These are phyloP conservation scores for Branchellion lobata DNA, from an alignment of 2,888 invertebrate genomes.

Conservation along the genomic window DNA sequence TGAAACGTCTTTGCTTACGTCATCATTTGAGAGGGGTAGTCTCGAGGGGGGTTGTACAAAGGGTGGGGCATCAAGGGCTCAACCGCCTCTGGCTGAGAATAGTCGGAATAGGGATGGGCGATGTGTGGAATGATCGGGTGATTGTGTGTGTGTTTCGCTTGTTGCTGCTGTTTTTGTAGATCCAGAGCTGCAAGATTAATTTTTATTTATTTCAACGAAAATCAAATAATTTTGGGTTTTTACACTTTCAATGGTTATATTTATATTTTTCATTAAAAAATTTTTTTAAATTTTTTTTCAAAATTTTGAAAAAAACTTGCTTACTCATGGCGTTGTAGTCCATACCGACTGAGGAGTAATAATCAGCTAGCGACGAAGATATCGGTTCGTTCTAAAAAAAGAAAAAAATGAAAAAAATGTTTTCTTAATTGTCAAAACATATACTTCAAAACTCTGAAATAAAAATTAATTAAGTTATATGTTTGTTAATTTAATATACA, in stretches of 20 bases:
- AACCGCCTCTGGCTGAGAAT: not conserved
- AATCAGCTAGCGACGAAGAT: not conserved
- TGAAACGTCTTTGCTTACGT: not conserved
- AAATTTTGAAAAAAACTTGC: too few relatives aligned
- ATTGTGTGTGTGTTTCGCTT: not conserved
- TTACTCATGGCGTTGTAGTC: not conserved
- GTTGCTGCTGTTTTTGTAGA: constrained; percentile 7
- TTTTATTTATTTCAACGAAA: too few relatives aligned
- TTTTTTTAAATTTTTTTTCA: too few relatives aligned
- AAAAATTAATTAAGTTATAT: too few relatives aligned
- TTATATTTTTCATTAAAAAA: too few relatives aligned
- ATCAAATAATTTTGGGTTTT: too few relatives aligned
- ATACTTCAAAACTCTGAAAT: too few relatives aligned
- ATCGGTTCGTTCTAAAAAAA: not conserved
- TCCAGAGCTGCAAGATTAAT: not conserved
- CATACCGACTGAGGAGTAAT: not conserved
- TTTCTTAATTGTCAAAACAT: too few relatives aligned
- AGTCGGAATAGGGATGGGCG: not conserved
- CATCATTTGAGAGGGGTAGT: not conserved
- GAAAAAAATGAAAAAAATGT: too few relatives aligned
- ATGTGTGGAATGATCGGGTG: not conserved
- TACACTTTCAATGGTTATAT: too few relatives aligned
- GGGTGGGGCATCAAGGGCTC: not conserved
- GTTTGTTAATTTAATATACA: too few relatives aligned
- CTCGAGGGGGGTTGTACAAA: not conserved